Evolutionary conservation across 2,113 vertebrate species (phyloP).

Genomic region (human): DNA sequence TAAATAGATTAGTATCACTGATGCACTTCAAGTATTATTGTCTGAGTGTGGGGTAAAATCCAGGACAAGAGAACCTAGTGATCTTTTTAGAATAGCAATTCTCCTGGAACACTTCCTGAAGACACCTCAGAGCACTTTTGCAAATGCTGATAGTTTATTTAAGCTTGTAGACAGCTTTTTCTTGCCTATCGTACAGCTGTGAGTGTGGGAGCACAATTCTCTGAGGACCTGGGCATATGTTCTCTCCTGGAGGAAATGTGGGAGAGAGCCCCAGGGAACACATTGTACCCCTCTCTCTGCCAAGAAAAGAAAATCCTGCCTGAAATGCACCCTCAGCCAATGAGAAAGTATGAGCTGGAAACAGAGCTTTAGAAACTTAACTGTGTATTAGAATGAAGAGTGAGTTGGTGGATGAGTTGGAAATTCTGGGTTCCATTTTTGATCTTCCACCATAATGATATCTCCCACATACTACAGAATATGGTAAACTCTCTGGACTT

Average conservation of each 20-base stretch:
- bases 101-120: constrained; percentile 56
- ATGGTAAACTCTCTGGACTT: not conserved
- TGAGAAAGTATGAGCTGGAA: constrained; percentile 26
- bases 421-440: not conserved
- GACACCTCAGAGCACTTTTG: constrained; percentile 51
- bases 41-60: not conserved
- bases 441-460: not conserved
- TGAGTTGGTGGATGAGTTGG: not conserved
- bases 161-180: constrained; percentile 24
- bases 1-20: not conserved
- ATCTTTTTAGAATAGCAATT: constrained; percentile 41
- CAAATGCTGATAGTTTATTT: constrained; percentile 39
- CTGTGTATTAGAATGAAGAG: not conserved
- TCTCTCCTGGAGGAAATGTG: constrained; percentile 70
- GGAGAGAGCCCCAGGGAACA: constrained; percentile 49
- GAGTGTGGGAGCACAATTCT: constrained; percentile 56
- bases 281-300: constrained; percentile 47
- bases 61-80: constrained; percentile 25
- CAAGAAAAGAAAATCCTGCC: constrained; percentile 56
- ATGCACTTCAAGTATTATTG: constrained; percentile 43
- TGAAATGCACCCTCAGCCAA: not conserved
- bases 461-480: not conserved
- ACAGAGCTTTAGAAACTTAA: constrained; percentile 20
- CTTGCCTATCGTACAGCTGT: constrained; percentile 56
- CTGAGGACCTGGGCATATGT: constrained; percentile 66